Conservation (phyloP, 2,888 invertebrate species). For the Erebia epiphron region DNA sequence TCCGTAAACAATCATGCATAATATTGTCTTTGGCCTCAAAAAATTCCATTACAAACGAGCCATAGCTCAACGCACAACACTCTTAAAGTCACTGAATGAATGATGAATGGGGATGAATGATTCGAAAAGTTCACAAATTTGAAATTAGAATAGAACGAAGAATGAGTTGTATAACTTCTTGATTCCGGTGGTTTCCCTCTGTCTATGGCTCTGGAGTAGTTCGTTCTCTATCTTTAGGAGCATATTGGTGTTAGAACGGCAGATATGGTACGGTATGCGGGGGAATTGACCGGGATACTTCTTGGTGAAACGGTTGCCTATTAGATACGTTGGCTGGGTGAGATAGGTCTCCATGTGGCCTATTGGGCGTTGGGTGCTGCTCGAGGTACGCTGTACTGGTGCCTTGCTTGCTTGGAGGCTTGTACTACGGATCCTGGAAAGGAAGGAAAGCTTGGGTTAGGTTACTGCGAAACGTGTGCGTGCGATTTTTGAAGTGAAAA, state of each 20-base stretch:
- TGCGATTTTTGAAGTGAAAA: too few relatives aligned
- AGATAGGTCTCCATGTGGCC: conserved; percentile 66
- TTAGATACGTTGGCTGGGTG: conserved; percentile 58
- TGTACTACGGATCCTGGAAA: conserved; percentile 75
- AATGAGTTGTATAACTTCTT: conserved; percentile 94
- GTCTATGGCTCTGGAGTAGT: conserved; percentile 90
- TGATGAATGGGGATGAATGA: conserved; percentile 25
- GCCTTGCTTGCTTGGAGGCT: conserved; percentile 42
- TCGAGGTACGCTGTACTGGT: conserved; percentile 46
- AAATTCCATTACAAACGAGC: conserved; percentile 68
- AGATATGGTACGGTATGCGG: conserved; percentile 64
- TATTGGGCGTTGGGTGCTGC: conserved; percentile 40
- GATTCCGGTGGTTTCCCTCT: conserved; percentile 92
- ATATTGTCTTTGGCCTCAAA: conserved; percentile 57
- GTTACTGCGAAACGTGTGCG: too few relatives aligned
- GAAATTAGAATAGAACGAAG: conserved; percentile 91
- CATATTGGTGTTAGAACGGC: conserved; percentile 81
- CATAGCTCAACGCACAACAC: conserved; percentile 54
- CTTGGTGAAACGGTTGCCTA: conserved; percentile 61
- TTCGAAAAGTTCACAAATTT: conserved; percentile 25
- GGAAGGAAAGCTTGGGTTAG: conserved; percentile 15
- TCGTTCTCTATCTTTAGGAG: conserved; percentile 88
- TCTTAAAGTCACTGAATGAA: conserved; percentile 59
- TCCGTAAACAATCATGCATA: conserved; percentile 59
- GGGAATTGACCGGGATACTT: conserved; percentile 57